Percentiles rank a stretch among this genome's conserved stretches.
These are phyloP conservation scores for Nasonia oneida DNA, from an alignment of 2,888 invertebrate genomes.

Conservation along the genomic window DNA sequence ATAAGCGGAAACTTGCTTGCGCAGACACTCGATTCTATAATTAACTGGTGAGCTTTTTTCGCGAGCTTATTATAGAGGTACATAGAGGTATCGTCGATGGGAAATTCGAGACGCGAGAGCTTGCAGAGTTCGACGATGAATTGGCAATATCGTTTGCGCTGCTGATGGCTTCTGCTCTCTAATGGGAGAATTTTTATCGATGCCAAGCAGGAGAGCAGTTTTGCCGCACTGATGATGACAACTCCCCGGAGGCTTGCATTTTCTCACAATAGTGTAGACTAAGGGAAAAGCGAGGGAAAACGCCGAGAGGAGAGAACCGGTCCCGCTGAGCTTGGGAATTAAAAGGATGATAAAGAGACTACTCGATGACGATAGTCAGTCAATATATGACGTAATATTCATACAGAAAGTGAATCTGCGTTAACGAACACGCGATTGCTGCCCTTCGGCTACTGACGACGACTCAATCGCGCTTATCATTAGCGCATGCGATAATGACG, in stretches of 20 bases:
- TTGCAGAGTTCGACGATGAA: not conserved
- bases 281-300: conserved; percentile 19
- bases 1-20: not conserved
- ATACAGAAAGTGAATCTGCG: too few species aligned
- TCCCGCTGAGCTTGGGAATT: not conserved
- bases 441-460: too few species aligned
- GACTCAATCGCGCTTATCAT: conserved; percentile 2
- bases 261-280: conserved; percentile 49
- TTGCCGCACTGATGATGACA: conserved; percentile 14
- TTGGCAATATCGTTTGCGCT: not conserved
- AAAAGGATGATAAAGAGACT: not conserved
- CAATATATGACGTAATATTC: not conserved
- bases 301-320: not conserved
- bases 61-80: not conserved
- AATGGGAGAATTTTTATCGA: conserved; percentile 44
- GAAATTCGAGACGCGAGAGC: not conserved
- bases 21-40: not conserved
- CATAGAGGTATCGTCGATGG: not conserved
- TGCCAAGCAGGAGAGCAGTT: not conserved
- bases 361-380: not conserved
- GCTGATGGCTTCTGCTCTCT: not conserved
- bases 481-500: not conserved
- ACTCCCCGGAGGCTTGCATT: conserved; percentile 53
- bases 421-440: conserved; percentile 29
- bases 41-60: not conserved